phyloP scores from a whole-genome alignment of 2,113 vertebrate genomes.

The Aphelocoma coerulescens region DNA sequence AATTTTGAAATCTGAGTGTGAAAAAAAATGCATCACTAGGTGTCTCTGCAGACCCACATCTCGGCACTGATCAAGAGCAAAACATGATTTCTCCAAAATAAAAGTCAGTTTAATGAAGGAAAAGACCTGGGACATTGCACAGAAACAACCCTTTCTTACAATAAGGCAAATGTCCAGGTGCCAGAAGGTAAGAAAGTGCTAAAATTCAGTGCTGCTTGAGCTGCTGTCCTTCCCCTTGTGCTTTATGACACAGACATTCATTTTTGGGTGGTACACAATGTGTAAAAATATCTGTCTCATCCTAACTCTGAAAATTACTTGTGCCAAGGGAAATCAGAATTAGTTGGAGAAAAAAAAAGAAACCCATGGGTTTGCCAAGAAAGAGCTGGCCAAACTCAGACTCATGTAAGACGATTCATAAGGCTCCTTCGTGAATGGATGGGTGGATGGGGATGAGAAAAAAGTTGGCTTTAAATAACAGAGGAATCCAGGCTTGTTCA shows the following conservation, averaged over 20 bases:
- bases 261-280: not conserved
- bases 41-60: slow-evolving; percentile 56
- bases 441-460: not conserved
- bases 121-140: not conserved
- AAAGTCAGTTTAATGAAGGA: not conserved
- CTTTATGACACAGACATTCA: not conserved
- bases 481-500: not conserved
- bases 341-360: not conserved
- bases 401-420: accelerated
- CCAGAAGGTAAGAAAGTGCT: not conserved
- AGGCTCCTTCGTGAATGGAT: not conserved
- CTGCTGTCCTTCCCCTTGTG: not conserved
- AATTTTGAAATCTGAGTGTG: not conserved
- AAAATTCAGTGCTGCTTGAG: not conserved
- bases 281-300: not conserved
- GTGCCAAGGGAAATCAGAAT: not conserved
- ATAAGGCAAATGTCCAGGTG: not conserved
- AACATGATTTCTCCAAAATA: accelerated
- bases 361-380: not conserved
- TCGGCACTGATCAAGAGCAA: not conserved
- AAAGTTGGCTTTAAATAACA: not conserved
- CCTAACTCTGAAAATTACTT: not conserved
- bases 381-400: not conserved
- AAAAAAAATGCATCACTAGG: slow-evolving; percentile 20
- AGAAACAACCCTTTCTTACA: accelerated